Percentiles rank a stretch among this genome's conserved stretches.
Evolutionary conservation across 2,113 vertebrate species (phyloP).

Genomic region (Pteruthius melanotis): DNA sequence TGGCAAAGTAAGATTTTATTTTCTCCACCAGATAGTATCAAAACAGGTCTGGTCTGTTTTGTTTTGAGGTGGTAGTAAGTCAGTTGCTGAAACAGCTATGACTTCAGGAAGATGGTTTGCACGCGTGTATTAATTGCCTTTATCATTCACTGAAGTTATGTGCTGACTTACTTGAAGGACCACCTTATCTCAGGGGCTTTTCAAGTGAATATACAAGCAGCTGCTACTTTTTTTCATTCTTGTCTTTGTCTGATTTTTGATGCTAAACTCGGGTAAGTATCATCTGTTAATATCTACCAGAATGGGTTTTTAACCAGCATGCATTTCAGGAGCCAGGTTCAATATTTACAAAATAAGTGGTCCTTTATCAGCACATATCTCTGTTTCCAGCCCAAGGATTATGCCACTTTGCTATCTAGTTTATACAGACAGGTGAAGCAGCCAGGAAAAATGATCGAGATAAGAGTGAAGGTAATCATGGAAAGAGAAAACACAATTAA

Average conservation of each 20-base stretch:
- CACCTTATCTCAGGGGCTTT: not conserved
- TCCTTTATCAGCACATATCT: not conserved
- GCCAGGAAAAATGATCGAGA: accelerated
- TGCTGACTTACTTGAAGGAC: not conserved
- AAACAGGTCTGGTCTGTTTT: not conserved
- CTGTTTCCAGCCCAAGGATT: not conserved
- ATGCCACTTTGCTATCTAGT: not conserved
- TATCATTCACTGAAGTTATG: not conserved
- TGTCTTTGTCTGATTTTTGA: not conserved
- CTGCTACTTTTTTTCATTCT: not conserved
- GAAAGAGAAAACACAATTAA: slow-evolving; percentile 4
- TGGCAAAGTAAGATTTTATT: not conserved
- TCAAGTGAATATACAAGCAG: not conserved
- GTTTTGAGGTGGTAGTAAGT: not conserved
- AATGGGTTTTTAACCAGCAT: not conserved
- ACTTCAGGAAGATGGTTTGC: not conserved
- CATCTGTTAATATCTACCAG: not conserved
- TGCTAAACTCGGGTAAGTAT: not conserved
- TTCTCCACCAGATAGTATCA: not conserved
- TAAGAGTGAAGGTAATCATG: not conserved
- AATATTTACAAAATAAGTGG: not conserved
- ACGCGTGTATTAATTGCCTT: not conserved
- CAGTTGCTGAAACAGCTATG: not conserved
- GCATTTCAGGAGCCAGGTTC: not conserved
- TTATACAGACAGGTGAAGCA: not conserved